Percentiles rank a stretch among this genome's conserved stretches.
Conservation (phyloP, 1,140 invertebrate species). For the Cydia pomonella region DNA sequence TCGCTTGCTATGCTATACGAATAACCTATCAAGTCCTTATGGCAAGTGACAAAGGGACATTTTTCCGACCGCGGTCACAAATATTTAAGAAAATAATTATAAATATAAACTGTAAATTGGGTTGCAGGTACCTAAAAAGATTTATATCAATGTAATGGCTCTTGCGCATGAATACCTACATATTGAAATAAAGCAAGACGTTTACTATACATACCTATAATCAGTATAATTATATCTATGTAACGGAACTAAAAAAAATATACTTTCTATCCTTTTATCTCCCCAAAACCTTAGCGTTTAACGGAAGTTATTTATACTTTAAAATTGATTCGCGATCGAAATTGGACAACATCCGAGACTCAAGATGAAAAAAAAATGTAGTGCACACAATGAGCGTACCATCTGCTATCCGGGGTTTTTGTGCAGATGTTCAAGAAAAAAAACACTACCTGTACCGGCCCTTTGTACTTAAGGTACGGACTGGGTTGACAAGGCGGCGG, state of each 20-base stretch:
- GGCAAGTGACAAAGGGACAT: too few relatives aligned
- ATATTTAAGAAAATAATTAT: too few relatives aligned
- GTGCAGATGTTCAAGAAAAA: slow-evolving; percentile 12
- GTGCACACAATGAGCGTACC: slow-evolving; percentile 13
- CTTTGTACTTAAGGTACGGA: slow-evolving; percentile 7
- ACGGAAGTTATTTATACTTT: slow-evolving; percentile 21
- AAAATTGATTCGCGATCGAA: slow-evolving; percentile 17
- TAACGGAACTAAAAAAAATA: background rate
- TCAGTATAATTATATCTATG: background rate
- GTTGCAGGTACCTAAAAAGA: too few relatives aligned
- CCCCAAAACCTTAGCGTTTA: background rate
- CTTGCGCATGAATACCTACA: too few relatives aligned
- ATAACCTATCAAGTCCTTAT: too few relatives aligned
- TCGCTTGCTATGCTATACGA: too few relatives aligned
- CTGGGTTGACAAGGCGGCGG: slow-evolving; percentile 1
- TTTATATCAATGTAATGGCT: too few relatives aligned
- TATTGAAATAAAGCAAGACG: too few relatives aligned
- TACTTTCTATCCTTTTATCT: background rate
- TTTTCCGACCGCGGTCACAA: too few relatives aligned
- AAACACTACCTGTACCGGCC: slow-evolving; percentile 5
- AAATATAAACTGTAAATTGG: too few relatives aligned
- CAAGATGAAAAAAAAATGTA: slow-evolving; percentile 4
- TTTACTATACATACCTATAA: too few relatives aligned
- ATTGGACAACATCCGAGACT: slow-evolving; percentile 19
- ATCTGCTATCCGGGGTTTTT: slow-evolving; percentile 18